phyloP scores from a whole-genome alignment of 2,113 vertebrate species.

The Melierax canorus region DNA sequence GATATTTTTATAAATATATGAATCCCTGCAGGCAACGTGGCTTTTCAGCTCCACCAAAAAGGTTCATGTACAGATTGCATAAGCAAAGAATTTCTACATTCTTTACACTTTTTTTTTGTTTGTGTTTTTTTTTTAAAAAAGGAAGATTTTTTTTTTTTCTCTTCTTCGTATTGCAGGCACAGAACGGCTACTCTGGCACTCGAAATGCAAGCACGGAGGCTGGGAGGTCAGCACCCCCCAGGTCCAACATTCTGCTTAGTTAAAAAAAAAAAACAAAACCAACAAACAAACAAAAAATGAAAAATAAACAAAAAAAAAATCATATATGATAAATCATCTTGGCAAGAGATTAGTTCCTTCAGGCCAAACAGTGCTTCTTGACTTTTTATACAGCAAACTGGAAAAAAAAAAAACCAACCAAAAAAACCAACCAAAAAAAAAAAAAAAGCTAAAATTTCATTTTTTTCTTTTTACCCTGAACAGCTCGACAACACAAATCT shows the following conservation, averaged over 20 bases:
- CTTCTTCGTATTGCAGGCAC: conserved; percentile 66
- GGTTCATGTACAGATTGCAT: conserved; percentile 66
- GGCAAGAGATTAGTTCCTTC: conserved; percentile 68
- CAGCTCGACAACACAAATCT: conserved; percentile 28
- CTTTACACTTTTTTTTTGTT: conserved; percentile 29
- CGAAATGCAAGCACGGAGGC: background rate
- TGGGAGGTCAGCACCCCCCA: background rate
- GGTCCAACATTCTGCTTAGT: conserved; percentile 45
- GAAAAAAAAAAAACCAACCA: background rate
- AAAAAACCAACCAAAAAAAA: background rate
- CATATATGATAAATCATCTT: conserved; percentile 44
- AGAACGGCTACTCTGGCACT: conserved; percentile 60
- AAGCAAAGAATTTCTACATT: conserved; percentile 67
- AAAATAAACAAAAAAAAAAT: background rate
- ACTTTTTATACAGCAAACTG: conserved; percentile 61
- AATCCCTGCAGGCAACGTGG: conserved; percentile 67
- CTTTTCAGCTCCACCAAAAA: conserved; percentile 67
- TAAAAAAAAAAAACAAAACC: background rate
- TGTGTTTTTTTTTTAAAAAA: background rate
- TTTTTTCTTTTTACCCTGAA: conserved; percentile 9
- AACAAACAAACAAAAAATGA: background rate
- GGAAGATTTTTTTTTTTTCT: conserved; percentile 13
- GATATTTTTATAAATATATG: conserved; percentile 65
- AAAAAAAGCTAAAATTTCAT: background rate
- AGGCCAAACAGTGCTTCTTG: conserved; percentile 73